phyloP scores from a whole-genome alignment of 2,113 vertebrate species.

The Zosterops pallidus region DNA sequence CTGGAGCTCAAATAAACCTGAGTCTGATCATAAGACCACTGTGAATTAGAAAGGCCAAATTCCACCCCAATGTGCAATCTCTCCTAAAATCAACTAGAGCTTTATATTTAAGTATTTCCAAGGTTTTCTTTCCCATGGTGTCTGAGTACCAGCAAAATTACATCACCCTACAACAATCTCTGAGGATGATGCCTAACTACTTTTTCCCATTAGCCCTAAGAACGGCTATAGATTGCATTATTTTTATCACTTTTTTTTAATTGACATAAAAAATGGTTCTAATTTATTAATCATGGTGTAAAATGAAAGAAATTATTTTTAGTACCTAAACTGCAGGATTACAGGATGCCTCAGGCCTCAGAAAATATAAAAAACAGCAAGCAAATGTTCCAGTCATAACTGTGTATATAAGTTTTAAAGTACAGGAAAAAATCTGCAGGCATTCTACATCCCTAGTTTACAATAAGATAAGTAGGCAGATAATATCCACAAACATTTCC shows the following conservation, averaged over 20 bases:
- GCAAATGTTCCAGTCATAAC: not conserved
- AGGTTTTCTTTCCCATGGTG: slow-evolving; percentile 16
- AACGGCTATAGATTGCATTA: not conserved
- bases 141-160: slow-evolving; percentile 38
- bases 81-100: slow-evolving; percentile 28
- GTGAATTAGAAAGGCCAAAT: slow-evolving; percentile 43
- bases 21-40: slow-evolving; percentile 43
- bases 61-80: slow-evolving; percentile 26
- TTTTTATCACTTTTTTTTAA: not conserved
- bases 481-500: not conserved
- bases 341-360: not conserved
- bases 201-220: not conserved
- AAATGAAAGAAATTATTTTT: not conserved
- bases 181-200: not conserved
- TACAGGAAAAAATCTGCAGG: not conserved
- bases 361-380: not conserved
- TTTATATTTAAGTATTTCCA: slow-evolving; percentile 42
- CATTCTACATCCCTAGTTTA: not conserved
- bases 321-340: not conserved
- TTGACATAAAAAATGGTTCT: not conserved
- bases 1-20: slow-evolving; percentile 13
- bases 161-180: slow-evolving; percentile 25
- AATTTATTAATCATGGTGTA: not conserved
- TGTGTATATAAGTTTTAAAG: not conserved
- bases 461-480: not conserved